Evolutionary conservation across 1,140 invertebrate genomes (phyloP).

Genomic region (Cydia strobilella): DNA sequence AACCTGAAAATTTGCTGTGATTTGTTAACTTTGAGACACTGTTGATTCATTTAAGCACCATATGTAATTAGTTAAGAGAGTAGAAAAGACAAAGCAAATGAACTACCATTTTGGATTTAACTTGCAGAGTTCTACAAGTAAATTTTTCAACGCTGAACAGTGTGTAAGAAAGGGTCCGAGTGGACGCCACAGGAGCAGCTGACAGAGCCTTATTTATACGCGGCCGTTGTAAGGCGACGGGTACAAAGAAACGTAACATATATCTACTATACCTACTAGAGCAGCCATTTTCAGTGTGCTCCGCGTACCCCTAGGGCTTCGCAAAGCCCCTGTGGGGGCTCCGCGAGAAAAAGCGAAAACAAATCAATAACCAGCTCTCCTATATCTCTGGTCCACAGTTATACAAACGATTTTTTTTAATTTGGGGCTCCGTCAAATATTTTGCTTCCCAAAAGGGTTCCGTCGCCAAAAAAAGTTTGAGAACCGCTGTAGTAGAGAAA

Average conservation of each 20-base stretch:
- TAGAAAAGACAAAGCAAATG: background rate
- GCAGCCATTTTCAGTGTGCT: no score
- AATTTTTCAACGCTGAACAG: background rate
- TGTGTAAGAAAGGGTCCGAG: background rate
- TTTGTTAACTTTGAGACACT: background rate
- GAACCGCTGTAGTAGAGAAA: no score
- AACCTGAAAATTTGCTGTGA: background rate
- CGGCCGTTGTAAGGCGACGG: conserved; percentile 15
- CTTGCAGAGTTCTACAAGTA: background rate
- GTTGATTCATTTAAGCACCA: background rate
- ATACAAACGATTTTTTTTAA: no score
- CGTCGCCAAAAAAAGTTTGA: no score
- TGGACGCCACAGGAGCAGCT: conserved; percentile 3
- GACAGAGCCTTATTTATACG: conserved; percentile 13
- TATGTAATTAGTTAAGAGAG: background rate
- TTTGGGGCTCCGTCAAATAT: no score
- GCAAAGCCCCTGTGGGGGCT: no score
- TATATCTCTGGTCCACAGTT: no score
- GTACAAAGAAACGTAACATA: conserved; percentile 21
- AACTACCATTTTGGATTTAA: background rate
- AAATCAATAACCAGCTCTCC: no score
- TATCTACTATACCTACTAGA: background rate
- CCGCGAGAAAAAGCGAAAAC: no score
- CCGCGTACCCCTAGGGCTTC: no score
- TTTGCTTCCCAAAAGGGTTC: no score